These are phyloP conservation scores for Pollenia griseotomentosa DNA, from an alignment of 2,888 invertebrate species.

Conservation along the genomic window DNA sequence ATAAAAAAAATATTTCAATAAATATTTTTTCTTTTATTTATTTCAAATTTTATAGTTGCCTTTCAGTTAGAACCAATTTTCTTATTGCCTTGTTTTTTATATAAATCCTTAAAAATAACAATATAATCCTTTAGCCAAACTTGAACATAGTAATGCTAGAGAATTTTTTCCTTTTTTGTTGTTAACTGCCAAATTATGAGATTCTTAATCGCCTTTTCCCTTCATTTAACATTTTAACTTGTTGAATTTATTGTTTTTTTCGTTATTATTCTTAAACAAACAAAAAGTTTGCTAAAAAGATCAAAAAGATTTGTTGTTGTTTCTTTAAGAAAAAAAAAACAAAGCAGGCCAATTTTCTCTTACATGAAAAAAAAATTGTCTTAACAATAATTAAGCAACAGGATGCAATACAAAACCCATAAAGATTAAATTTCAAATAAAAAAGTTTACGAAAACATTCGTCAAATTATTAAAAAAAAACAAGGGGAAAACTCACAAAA, in stretches of 20 bases:
- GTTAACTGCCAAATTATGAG: constrained; percentile 65
- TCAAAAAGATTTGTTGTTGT: constrained; percentile 37
- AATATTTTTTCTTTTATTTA: neutral
- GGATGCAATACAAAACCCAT: constrained; percentile 58
- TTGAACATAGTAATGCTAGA: neutral
- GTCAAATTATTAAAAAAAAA: neutral
- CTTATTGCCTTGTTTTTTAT: constrained; percentile 13
- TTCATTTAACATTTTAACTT: constrained; percentile 19
- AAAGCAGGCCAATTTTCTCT: constrained; percentile 31
- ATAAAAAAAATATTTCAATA: neutral
- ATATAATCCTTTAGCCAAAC: constrained; percentile 56
- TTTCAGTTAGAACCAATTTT: neutral
- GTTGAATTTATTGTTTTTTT: constrained; percentile 33
- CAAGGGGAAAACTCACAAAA: neutral
- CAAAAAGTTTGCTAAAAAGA: constrained; percentile 34
- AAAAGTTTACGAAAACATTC: neutral
- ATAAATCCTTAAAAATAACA: constrained; percentile 62
- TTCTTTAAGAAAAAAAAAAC: neutral
- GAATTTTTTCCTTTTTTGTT: neutral
- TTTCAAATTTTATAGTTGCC: neutral
- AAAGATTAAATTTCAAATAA: constrained; percentile 19
- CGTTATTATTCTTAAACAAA: constrained; percentile 39
- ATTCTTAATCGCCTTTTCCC: neutral
- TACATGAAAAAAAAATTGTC: neutral
- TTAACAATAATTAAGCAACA: constrained; percentile 65